Evolutionary conservation across 2,888 invertebrate genomes (phyloP), one percentile per base, ranked within the genome.

Genomic region (Caenorhabditis wallacei): DNA sequence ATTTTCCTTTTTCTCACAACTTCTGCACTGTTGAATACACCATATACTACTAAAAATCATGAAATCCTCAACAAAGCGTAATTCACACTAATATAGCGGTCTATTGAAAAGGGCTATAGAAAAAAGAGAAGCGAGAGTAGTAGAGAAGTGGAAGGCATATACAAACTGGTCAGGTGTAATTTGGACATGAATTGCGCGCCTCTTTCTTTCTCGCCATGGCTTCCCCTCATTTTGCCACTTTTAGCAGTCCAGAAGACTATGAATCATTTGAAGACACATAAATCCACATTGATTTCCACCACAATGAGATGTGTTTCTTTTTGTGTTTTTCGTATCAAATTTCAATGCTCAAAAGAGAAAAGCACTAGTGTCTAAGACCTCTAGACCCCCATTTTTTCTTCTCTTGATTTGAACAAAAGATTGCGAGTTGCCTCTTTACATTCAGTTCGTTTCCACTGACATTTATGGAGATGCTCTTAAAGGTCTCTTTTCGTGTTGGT

Each of bases 91-190:
- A 74, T 64, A 74, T 64, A 56, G 64, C 74, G 22, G 20, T 57
- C 57, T 18, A 40, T 40, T 43, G 43, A 46, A 40, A 40, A 2
- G 35, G 30, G 18, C 30, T 53, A 63, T 53, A 51, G 37, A 18
- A 61, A 51, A 30, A 53, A 43, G 26, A 46, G 63, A 26, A 46
- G 5, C 35, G 20, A 22, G 37, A 56, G 56, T 43, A 37, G 57
- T 37, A 37, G 75, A 59, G 57, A 26, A 16, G 57, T 24, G 57
- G 40, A 30, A 53, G 26, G 56, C 54, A 61, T 61, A 66, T 24
- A 57, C 54, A 80, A 80, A 80, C 80, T 80, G 80, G 80, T 80
- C 80, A 80, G 80, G 80, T 80, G 80, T 70, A 80, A 80, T 72
- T 72, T 72, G 76, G 68, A 37, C 24, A 51, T 37, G 54, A 54